phyloP scores from a whole-genome alignment of 2,113 vertebrate species.

The Melanostigma gelatinosum region DNA sequence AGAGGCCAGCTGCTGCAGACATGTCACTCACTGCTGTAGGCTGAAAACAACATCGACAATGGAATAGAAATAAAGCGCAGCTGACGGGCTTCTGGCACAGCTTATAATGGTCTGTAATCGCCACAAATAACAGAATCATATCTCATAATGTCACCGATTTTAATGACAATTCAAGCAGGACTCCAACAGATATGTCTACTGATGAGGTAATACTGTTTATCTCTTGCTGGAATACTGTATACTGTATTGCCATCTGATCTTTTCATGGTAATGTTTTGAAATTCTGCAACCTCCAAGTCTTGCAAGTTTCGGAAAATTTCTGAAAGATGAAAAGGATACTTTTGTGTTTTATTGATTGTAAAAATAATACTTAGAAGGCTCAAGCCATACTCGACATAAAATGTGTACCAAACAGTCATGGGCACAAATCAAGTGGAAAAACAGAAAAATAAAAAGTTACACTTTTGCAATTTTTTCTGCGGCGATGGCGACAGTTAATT shows the following conservation, averaged over 20 bases:
- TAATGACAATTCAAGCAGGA: neutral
- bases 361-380: neutral
- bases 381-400: neutral
- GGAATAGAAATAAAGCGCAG: constrained; percentile 1
- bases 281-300: neutral
- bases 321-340: neutral
- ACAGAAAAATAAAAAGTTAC: constrained; percentile 8
- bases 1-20: constrained; percentile 42
- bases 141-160: neutral
- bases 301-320: neutral
- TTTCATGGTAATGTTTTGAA: neutral
- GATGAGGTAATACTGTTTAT: constrained; percentile 1
- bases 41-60: constrained; percentile 16
- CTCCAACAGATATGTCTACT: neutral
- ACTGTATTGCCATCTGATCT: neutral
- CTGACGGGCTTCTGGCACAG: constrained; percentile 10
- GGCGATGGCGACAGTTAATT: constrained; percentile 1
- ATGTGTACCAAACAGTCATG: neutral
- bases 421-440: neutral
- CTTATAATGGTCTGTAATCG: neutral
- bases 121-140: constrained; percentile 9
- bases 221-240: neutral
- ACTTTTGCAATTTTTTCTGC: neutral
- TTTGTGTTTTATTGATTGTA: neutral
- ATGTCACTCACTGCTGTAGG: constrained; percentile 21